Evolutionary conservation across 2,888 invertebrate genomes (phyloP).

Genomic region (Meteorus cinctellus): DNA sequence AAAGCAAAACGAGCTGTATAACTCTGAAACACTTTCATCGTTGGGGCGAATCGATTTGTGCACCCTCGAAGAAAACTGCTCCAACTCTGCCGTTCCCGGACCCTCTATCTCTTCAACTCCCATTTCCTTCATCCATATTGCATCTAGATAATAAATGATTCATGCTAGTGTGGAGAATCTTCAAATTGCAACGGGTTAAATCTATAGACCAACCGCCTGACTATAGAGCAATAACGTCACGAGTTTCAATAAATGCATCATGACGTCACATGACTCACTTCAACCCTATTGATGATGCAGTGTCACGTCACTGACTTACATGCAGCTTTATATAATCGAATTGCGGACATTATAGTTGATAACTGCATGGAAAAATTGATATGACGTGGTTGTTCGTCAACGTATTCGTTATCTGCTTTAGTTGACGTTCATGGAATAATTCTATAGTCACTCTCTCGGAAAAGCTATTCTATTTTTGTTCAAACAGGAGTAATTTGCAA

Average conservation of each 20-base stretch:
- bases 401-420: not conserved
- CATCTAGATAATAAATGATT: constrained; percentile 31
- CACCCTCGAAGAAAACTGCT: constrained; percentile 17
- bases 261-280: constrained; percentile 11
- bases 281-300: not conserved
- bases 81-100: not conserved
- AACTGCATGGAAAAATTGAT: not conserved
- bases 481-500: no score
- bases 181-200: constrained; percentile 7
- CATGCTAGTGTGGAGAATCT: constrained; percentile 25
- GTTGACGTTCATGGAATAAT: not conserved
- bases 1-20: constrained; percentile 18
- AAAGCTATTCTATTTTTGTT: no score
- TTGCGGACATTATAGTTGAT: not conserved
- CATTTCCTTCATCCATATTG: not conserved
- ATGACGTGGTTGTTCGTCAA: not conserved
- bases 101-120: not conserved
- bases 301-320: constrained; percentile 6
- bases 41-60: constrained; percentile 18
- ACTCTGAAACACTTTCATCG: constrained; percentile 16
- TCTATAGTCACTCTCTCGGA: not conserved
- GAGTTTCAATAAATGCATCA: not conserved
- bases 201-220: constrained; percentile 3
- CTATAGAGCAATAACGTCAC: constrained; percentile 27
- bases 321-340: not conserved